phyloP scores from a whole-genome alignment of 2,797 vertebrate species.

The Anguilla pacifica region DNA sequence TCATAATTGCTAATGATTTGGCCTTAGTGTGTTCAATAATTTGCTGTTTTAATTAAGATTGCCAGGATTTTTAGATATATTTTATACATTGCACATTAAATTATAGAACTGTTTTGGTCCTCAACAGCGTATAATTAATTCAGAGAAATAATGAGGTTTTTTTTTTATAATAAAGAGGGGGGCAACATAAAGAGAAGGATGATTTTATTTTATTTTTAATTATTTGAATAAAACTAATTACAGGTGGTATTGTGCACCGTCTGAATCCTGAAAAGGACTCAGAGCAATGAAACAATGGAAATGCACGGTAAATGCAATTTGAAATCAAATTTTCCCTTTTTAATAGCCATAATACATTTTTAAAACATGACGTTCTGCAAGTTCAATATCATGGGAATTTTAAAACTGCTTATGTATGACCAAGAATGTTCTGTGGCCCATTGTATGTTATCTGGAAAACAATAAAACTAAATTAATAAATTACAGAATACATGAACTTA shows the following conservation, averaged over 20 bases:
- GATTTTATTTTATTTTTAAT: not conserved
- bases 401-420: not conserved
- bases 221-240: not conserved
- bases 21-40: conserved; percentile 73
- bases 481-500: not conserved
- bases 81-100: not conserved
- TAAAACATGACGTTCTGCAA: not conserved
- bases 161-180: no score
- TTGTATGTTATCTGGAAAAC: not conserved
- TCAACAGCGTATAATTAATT: not conserved
- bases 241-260: not conserved
- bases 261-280: not conserved
- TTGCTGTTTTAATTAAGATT: conserved; percentile 69
- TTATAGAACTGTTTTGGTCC: not conserved
- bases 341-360: no score
- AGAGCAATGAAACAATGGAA: not conserved
- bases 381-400: not conserved
- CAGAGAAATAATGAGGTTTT: not conserved
- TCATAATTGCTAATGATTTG: conserved; percentile 79
- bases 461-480: not conserved
- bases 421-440: no score
- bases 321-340: not conserved
- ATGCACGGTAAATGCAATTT: not conserved
- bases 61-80: conserved; percentile 13
- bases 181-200: not conserved